phyloP scores from a whole-genome alignment of 1,140 invertebrate species.

The Carposina sasakii region DNA sequence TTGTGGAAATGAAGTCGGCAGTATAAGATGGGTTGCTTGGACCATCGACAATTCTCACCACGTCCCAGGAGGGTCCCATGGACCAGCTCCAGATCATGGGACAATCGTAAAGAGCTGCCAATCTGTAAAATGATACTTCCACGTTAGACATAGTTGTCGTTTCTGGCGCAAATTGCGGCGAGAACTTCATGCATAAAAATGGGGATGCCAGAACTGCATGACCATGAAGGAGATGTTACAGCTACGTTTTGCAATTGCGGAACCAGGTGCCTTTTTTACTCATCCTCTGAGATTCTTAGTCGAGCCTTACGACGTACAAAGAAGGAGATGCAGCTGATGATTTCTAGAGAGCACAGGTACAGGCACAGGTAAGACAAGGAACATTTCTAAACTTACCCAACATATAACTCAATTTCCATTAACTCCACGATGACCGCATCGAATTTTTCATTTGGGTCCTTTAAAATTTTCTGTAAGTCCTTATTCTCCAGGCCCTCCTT shows the following conservation, averaged over 20 bases:
- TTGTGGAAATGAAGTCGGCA: constrained; percentile 5
- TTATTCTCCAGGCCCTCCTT: neutral
- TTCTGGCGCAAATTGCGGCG: too few relatives aligned
- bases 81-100: constrained; percentile 20
- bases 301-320: too few relatives aligned
- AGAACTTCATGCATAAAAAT: too few relatives aligned
- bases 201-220: too few relatives aligned
- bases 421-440: neutral
- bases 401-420: neutral
- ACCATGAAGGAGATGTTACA: too few relatives aligned
- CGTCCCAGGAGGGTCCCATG: constrained; percentile 10
- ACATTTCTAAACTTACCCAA: neutral
- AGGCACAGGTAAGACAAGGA: neutral
- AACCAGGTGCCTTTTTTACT: too few relatives aligned
- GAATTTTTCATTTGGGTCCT: neutral
- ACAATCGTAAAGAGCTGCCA: constrained; percentile 11
- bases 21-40: constrained; percentile 11
- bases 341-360: neutral
- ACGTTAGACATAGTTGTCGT: too few relatives aligned
- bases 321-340: neutral
- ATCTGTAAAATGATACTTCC: constrained; percentile 17
- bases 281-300: too few relatives aligned
- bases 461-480: neutral
- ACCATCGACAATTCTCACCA: constrained; percentile 13
- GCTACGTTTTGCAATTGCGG: too few relatives aligned